phyloP scores from a whole-genome alignment of 2,888 invertebrate species.

The Panopea generosa region DNA sequence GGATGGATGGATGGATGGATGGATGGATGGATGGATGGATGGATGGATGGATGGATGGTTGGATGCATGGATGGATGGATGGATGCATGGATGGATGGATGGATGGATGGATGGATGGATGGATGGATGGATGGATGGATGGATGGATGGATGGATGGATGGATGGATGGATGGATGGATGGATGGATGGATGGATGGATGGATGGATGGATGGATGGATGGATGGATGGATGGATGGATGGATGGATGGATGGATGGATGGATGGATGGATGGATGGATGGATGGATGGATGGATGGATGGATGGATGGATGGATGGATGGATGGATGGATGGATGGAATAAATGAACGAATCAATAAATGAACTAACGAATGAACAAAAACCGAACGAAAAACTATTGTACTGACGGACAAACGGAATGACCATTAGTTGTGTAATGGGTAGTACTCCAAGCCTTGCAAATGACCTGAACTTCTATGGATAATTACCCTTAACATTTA shows the following conservation, averaged over 20 bases:
- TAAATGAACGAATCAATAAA: too few relatives aligned
- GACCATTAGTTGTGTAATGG: too few relatives aligned
- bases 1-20: too few relatives aligned
- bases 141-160: slow-evolving; percentile 14
- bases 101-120: slow-evolving; percentile 14
- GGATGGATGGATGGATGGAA: too few relatives aligned
- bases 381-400: too few relatives aligned
- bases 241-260: slow-evolving; percentile 14
- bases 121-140: slow-evolving; percentile 14
- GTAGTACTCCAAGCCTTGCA: too few relatives aligned
- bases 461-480: too few relatives aligned
- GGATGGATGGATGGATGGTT: too few relatives aligned
- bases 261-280: slow-evolving; percentile 14
- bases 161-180: slow-evolving; percentile 14
- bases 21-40: too few relatives aligned
- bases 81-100: slow-evolving; percentile 13
- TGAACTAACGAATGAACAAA: too few relatives aligned
- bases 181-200: slow-evolving; percentile 14
- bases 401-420: too few relatives aligned
- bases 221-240: slow-evolving; percentile 14
- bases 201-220: slow-evolving; percentile 14
- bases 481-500: too few relatives aligned
- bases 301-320: slow-evolving; percentile 14
- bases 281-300: slow-evolving; percentile 14
- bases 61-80: slow-evolving; percentile 10